A percentile compares a stretch with the other conserved stretches of the same genome.
Conservation (phyloP, 2,797 vertebrate species). For the Amblyopsis hoosieri region DNA sequence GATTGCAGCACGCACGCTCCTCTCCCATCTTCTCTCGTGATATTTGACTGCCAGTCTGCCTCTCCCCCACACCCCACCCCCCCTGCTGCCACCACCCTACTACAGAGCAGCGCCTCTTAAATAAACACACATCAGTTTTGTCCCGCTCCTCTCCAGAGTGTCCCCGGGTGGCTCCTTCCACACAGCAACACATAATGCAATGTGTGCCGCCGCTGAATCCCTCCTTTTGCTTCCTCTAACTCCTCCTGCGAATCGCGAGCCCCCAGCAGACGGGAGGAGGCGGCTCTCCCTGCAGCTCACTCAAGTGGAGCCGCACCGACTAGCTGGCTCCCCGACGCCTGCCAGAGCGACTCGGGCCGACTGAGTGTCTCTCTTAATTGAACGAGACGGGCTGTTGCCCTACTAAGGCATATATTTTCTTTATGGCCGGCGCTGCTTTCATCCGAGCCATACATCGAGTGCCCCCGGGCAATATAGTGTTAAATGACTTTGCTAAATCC, state of each 20-base stretch:
- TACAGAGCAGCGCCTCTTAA: slow-evolving; percentile 41
- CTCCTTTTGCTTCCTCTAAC: slow-evolving; percentile 1
- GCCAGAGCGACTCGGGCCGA: not conserved
- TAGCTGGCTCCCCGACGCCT: slow-evolving; percentile 3
- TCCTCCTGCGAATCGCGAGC: slow-evolving; percentile 6
- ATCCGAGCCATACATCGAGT: slow-evolving; percentile 8
- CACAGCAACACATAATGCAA: slow-evolving; percentile 59
- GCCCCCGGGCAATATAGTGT: slow-evolving; percentile 44
- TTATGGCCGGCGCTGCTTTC: slow-evolving; percentile 1
- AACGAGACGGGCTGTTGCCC: not conserved
- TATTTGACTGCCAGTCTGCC: slow-evolving; percentile 6
- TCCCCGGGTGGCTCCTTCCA: slow-evolving; percentile 55
- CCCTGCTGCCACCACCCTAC: slow-evolving; percentile 26
- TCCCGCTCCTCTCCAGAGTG: slow-evolving; percentile 33
- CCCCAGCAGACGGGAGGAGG: slow-evolving; percentile 7
- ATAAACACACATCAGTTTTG: slow-evolving; percentile 63
- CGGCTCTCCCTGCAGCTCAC: slow-evolving; percentile 7
- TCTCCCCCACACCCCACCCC: slow-evolving; percentile 11
- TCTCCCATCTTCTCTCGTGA: slow-evolving; percentile 6
- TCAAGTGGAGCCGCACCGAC: slow-evolving; percentile 7
- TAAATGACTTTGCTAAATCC: slow-evolving; percentile 65
- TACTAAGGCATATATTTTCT: not conserved
- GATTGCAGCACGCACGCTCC: not conserved
- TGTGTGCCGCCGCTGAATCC: slow-evolving; percentile 36
- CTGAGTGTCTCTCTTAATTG: slow-evolving; percentile 1